Percentiles rank a stretch among this genome's conserved stretches.
phyloP scores from a whole-genome alignment of 2,797 vertebrate species.

The Sebastes cheni region DNA sequence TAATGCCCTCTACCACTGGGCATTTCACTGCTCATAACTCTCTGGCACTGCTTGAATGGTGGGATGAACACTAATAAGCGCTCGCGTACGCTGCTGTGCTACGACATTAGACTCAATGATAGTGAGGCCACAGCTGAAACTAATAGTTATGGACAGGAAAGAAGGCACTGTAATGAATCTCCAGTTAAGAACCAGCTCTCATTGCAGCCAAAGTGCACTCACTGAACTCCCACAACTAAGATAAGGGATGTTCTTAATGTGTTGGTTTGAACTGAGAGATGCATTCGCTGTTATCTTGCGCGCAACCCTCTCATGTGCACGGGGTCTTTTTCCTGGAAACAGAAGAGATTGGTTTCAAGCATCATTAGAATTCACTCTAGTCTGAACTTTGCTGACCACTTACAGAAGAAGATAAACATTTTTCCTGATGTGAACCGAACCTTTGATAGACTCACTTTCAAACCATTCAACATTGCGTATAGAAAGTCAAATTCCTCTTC shows the following conservation, averaged over 20 bases:
- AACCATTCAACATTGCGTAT: background rate
- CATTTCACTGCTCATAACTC: slow-evolving; percentile 31
- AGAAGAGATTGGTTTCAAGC: slow-evolving; percentile 63
- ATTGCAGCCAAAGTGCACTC: slow-evolving; percentile 55
- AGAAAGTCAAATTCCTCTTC: background rate
- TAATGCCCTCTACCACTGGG: slow-evolving; percentile 34
- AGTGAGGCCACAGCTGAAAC: slow-evolving; percentile 54
- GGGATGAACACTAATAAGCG: slow-evolving; percentile 14
- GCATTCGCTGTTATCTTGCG: slow-evolving; percentile 44
- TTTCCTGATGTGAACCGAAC: slow-evolving; percentile 28
- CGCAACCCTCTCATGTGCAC: slow-evolving; percentile 18
- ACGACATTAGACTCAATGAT: slow-evolving; percentile 22
- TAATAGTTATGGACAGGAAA: slow-evolving; percentile 56
- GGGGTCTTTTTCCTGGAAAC: slow-evolving; percentile 61
- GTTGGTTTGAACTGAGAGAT: slow-evolving; percentile 40
- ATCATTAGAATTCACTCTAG: slow-evolving; percentile 59
- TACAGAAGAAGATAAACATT: slow-evolving; percentile 52
- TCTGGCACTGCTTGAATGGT: slow-evolving; percentile 35
- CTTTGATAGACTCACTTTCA: slow-evolving; percentile 19
- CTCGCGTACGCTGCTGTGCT: slow-evolving; percentile 4
- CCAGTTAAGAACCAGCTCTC: slow-evolving; percentile 37
- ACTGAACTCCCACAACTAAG: slow-evolving; percentile 56
- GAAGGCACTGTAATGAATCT: slow-evolving; percentile 58
- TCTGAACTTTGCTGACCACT: slow-evolving; percentile 40
- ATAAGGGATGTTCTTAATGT: slow-evolving; percentile 43